Conservation (phyloP, 1,140 invertebrate species). For the Atopsyche davidsoni region DNA sequence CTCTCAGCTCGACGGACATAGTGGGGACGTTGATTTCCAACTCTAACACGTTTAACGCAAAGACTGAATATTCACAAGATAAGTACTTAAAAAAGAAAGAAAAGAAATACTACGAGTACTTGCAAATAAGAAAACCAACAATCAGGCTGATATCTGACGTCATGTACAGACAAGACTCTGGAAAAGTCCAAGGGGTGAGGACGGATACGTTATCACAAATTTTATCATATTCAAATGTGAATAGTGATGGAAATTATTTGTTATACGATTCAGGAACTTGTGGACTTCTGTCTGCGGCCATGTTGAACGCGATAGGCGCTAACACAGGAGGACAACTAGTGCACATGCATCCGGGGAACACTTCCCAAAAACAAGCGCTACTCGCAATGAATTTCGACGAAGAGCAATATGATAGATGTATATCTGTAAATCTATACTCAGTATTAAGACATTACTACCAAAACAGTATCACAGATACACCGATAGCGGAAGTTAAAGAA, state of each 20-base stretch:
- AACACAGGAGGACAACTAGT: constrained; percentile 58
- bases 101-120: constrained; percentile 78
- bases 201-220: constrained; percentile 85
- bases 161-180: constrained; percentile 67
- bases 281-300: constrained; percentile 74
- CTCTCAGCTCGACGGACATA: constrained; percentile 73
- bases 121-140: constrained; percentile 69
- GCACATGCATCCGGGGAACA: constrained; percentile 73
- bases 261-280: constrained; percentile 82
- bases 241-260: constrained; percentile 68
- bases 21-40: constrained; percentile 82
- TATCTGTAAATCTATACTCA: constrained; percentile 66
- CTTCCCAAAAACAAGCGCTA: constrained; percentile 68
- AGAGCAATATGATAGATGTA: constrained; percentile 59
- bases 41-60: constrained; percentile 77
- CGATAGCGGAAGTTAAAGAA: constrained; percentile 22
- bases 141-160: constrained; percentile 71
- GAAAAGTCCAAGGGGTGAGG: constrained; percentile 73
- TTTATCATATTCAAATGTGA: constrained; percentile 72
- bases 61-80: constrained; percentile 89
- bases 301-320: constrained; percentile 66
- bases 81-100: constrained; percentile 94
- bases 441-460: constrained; percentile 61
- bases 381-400: constrained; percentile 69
- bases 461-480: constrained; percentile 35